Conservation (phyloP, 2,888 invertebrate species). For the Sphinx pinastri region DNA sequence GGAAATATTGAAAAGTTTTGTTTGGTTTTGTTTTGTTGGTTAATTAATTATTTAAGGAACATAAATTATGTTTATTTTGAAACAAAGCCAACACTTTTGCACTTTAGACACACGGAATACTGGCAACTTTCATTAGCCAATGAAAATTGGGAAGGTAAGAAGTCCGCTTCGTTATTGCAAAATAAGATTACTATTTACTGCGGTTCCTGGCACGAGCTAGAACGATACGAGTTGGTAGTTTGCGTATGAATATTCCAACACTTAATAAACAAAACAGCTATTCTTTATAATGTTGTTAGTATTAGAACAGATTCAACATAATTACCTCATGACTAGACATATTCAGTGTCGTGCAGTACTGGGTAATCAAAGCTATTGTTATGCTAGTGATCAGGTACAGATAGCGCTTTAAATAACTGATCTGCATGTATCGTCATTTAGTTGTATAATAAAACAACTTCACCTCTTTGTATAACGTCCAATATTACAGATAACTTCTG, state of each 20-base stretch:
- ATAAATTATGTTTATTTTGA: neutral
- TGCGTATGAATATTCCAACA: conserved; percentile 2
- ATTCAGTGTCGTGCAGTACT: no score
- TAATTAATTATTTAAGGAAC: neutral
- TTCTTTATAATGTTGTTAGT: neutral
- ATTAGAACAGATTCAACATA: neutral
- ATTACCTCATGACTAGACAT: no score
- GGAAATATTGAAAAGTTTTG: no score
- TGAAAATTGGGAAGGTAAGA: neutral
- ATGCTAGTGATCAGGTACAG: no score
- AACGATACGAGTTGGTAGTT: conserved; percentile 36
- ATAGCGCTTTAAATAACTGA: no score
- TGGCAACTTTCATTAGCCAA: conserved; percentile 1
- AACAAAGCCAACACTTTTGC: conserved; percentile 3
- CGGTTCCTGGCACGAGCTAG: conserved; percentile 19
- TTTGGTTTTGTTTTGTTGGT: no score
- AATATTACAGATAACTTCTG: no score
- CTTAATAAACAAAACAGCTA: neutral
- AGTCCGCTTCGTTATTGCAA: conserved; percentile 1
- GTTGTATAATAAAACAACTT: no score
- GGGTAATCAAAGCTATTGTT: no score
- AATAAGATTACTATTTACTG: neutral
- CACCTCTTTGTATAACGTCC: no score
- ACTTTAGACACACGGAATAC: neutral
- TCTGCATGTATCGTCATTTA: no score